Base-by-base conservation (phyloP, 1,140 invertebrate species). In the Drosophila neocordata region DNA sequence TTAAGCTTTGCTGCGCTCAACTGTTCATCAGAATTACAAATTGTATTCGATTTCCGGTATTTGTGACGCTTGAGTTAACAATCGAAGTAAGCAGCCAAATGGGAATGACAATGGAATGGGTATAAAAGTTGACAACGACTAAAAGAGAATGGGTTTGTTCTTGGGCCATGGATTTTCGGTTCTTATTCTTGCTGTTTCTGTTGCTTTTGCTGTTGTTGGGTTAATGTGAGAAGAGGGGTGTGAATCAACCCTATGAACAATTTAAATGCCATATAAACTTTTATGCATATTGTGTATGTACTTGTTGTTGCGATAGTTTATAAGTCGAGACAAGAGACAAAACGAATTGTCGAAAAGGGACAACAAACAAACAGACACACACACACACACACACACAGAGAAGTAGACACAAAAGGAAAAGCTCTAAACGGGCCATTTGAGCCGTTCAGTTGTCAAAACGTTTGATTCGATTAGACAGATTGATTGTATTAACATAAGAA, bases 31-130 rank as follows among this genome's bases (percentile, higher is more conserved):
- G 84, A 88, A 88, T 89, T 85, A 90, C 85, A 90, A 90, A 90
- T 90, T 90, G 83, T 90, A 88, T 90, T 90, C 88, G 88, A 90
- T 90, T 90, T 90, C 88, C 88, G 88, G 88, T 77, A 90, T 90
- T 90, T 90, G 88, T 81, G 79, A 88, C 79, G 88, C 88, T 88
- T 84, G 88, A 90, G 77, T 88, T 90, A 90, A 87, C 88, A 82
- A 73, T 68, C 80, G 72, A 77, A 82, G 79, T 76, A 69, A 77
- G 73, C 80, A 80, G 77, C 69, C 65, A 79, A 65, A 58, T 56
- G 70, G 34, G 35, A 52, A 52, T 51, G 60, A 37, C 55, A 48
- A 48, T 48, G 15, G 41, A 31, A 31, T 31, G 27, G 27, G 27
- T 5, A 31, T 31, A 31, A 31, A 31, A 31, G 27, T 31, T 31